Evolutionary conservation across 2,797 vertebrate genomes (phyloP).

Genomic region (Microctenopoma steveboyesi): DNA sequence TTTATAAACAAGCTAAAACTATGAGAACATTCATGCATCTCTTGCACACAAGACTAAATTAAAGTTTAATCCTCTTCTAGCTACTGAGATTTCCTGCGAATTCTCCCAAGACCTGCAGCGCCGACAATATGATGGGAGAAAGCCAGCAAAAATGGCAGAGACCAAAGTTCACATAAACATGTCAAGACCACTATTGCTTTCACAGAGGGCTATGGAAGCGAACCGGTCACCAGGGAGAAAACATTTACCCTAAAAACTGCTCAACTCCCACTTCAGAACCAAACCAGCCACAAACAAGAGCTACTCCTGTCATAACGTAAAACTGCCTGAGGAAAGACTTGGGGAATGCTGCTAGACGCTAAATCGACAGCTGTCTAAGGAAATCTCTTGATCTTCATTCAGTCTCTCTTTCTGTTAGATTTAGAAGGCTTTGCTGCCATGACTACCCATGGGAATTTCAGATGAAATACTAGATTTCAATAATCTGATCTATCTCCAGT

Average conservation of each 20-base stretch:
- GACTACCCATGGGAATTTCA: conserved; percentile 5
- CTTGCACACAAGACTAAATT: conserved; percentile 19
- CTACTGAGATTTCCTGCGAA: conserved; percentile 72
- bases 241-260: conserved; percentile 63
- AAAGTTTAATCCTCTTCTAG: conserved; percentile 43
- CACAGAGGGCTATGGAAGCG: conserved; percentile 50
- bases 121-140: conserved; percentile 71
- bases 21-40: background rate
- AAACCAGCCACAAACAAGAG: conserved; percentile 27
- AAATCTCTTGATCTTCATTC: background rate
- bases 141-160: conserved; percentile 58
- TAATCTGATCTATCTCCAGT: conserved; percentile 7
- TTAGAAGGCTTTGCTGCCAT: conserved; percentile 18
- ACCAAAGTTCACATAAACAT: conserved; percentile 78
- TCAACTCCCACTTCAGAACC: conserved; percentile 50
- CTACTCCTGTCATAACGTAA: conserved; percentile 18
- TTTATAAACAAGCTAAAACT: conserved; percentile 5
- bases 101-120: conserved; percentile 62
- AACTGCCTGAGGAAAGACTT: conserved; percentile 2
- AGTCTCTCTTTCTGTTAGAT: conserved; percentile 11
- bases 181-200: conserved; percentile 43
- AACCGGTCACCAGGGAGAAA: conserved; percentile 55
- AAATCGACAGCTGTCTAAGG: conserved; percentile 25
- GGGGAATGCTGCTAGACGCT: conserved; percentile 7
- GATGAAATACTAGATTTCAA: conserved; percentile 4